Evolutionary conservation across 2,888 invertebrate species (phyloP), one percentile per base, ranked within the genome.

Genomic region (Colletes collaris): DNA sequence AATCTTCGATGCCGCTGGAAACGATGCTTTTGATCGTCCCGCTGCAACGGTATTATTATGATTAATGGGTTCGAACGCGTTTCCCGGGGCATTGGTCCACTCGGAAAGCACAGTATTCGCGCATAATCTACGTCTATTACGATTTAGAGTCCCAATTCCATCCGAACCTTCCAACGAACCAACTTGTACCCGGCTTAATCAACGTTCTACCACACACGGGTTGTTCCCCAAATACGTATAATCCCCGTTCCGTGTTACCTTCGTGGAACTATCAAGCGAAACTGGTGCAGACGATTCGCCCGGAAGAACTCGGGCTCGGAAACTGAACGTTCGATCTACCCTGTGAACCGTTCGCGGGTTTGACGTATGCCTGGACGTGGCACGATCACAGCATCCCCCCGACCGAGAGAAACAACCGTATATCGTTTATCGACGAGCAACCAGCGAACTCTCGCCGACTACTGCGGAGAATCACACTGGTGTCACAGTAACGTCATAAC

Each of bases 401-500:
- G 40, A 37, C 44, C 53, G 52, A 56, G 53, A 35, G 68, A 11
- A 40, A 58, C 37, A 35, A 44, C 13, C 49, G 66, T 49, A 16
- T 40, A 16, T 40, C 46, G 16, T 52, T 69, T 53, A 64, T 68
- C 58, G 68, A 64, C 56, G 62, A 77, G 37, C 8, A 50, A 49
- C 16, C 44, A 27, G 52, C 62, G 49, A 62, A n/a, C 46, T 8
- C 35, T 52, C 40, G 13, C 53, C n/a, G 8, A 40, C 13, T 46
- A n/a, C 16, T 56, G 37, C 56, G 13, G 58, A 19, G 44, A 62
- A 65, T 69, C 62, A 44, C 63, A 49, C 56, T 64, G 66, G 27
- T 75, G 67, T 71, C 71, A 58, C 75, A 49, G 27, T 59, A 65
- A 71, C 64, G 58, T 72, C 71, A 76, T 76, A 81, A 72, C 71